Base-by-base conservation (phyloP, 92 coral and sea anemone species). In the Metridium senile region DNA sequence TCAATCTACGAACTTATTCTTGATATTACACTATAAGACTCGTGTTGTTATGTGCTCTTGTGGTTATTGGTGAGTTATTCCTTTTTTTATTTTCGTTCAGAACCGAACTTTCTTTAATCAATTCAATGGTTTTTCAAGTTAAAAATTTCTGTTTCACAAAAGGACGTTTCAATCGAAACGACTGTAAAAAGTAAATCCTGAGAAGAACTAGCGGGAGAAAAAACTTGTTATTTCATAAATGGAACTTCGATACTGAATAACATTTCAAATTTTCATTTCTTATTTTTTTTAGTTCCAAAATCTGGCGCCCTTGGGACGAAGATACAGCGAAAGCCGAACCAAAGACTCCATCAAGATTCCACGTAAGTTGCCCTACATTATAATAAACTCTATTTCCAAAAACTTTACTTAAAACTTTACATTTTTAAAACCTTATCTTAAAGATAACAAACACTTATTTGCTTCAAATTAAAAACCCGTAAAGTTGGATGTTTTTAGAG, bases 271-370 rank as follows among this genome's bases (percentile, higher is more conserved):
- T n/a, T n/a, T n/a, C n/a, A n/a, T n/a, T n/a, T n/a, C n/a, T n/a
- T n/a, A n/a, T n/a, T n/a, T 18, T 58, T 39, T 74, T 10, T 47
- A 84, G 88, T 39, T 59, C 75, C 31, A 83, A 86, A 64, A 86
- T 90, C 70, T 90, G 94, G 91, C 91, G 91, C 7, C 91, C 94
- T 1, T 90, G 91, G 94, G 73, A 69, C 33, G 89, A 83, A 18
- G 53, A 68, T 39, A 77, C 67, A 61, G 53, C 58, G 7, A 56
- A 56, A 70, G 27, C 19, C 3, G 82, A 33, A 18, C n/a, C 59
- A 43, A 79, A 29, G 75, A 68, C 53, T 26, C 23, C 29, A n/a
- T 28, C 20, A 20, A 69, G 84, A 79, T 39, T 32, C 23, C 84
- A 79, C 23, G 84, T 79, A 70, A 79, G 74, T 77, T 39, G n/a